A percentile compares a stretch with the other conserved stretches of the same genome.
Evolutionary conservation across 1,140 invertebrate genomes (phyloP).

Genomic region (Conopomorpha cramerella): DNA sequence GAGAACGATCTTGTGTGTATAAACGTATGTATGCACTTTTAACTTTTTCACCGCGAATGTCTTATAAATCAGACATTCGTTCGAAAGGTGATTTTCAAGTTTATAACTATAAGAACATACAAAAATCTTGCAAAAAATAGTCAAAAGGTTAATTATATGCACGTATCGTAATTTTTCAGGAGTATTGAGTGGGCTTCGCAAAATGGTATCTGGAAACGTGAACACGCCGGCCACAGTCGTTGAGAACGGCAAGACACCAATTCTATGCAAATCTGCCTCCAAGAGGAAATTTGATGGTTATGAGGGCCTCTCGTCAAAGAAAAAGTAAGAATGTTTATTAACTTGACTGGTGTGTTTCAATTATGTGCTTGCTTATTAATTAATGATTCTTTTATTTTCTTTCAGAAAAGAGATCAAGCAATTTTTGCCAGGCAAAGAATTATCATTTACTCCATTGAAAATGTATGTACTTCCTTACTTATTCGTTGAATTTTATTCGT

Average conservation of each 20-base stretch:
- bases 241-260: conserved; percentile 39
- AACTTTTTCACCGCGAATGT: too few relatives aligned
- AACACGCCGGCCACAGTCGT: conserved; percentile 44
- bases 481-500: conserved; percentile 1
- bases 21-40: too few relatives aligned
- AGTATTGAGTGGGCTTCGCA: conserved; percentile 76
- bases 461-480: conserved; percentile 24
- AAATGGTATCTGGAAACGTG: conserved; percentile 68
- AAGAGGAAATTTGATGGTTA: conserved; percentile 48
- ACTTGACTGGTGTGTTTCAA: conserved; percentile 9
- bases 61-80: too few relatives aligned
- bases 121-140: too few relatives aligned
- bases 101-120: too few relatives aligned
- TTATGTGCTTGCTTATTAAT: too few relatives aligned
- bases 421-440: conserved; percentile 42
- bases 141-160: too few relatives aligned
- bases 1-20: too few relatives aligned
- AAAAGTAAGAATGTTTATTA: conserved; percentile 60
- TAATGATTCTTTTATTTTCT: conserved; percentile 9
- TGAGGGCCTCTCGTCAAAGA: conserved; percentile 64
- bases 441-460: conserved; percentile 51
- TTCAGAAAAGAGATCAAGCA: conserved; percentile 57
- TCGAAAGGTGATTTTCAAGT: too few relatives aligned
- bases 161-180: conserved; percentile 58
- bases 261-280: conserved; percentile 45